These are phyloP conservation scores for Geotrypetes seraphini DNA, from an alignment of 2,797 vertebrate genomes.

Conservation along the genomic window DNA sequence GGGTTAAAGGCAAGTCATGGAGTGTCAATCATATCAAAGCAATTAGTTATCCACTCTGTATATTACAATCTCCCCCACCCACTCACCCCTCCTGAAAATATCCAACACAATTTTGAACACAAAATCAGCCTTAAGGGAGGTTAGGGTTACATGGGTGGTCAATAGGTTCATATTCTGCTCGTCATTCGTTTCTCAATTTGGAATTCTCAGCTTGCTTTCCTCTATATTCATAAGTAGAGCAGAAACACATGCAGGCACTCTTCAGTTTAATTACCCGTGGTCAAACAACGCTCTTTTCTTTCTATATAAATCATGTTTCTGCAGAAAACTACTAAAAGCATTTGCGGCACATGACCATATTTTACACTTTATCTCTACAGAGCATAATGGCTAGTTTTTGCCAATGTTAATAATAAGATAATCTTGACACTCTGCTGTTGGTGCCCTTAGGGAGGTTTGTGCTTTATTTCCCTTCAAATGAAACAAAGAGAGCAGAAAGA, in stretches of 20 bases:
- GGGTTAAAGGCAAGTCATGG: constrained; percentile 11
- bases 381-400: neutral
- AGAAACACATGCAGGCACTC: neutral
- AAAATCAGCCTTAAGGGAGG: constrained; percentile 11
- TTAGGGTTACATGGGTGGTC: neutral
- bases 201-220: constrained; percentile 19
- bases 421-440: too few species aligned
- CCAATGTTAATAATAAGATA: too few species aligned
- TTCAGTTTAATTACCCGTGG: neutral
- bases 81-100: too few species aligned
- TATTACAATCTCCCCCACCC: constrained; percentile 11
- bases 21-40: constrained; percentile 15
- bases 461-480: too few species aligned
- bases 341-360: neutral
- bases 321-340: neutral
- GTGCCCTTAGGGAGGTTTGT: too few species aligned
- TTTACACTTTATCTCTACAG: neutral
- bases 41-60: constrained; percentile 19
- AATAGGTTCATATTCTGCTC: constrained; percentile 8
- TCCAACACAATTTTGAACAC: constrained; percentile 12
- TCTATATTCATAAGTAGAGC: neutral
- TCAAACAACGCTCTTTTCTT: constrained; percentile 2
- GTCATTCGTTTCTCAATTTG: constrained; percentile 9
- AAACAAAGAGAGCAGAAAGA: too few species aligned
- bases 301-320: neutral